Percentiles rank a stretch among this genome's conserved stretches.
Evolutionary conservation across 2,113 vertebrate genomes (phyloP).

Genomic region (Holacanthus passer): DNA sequence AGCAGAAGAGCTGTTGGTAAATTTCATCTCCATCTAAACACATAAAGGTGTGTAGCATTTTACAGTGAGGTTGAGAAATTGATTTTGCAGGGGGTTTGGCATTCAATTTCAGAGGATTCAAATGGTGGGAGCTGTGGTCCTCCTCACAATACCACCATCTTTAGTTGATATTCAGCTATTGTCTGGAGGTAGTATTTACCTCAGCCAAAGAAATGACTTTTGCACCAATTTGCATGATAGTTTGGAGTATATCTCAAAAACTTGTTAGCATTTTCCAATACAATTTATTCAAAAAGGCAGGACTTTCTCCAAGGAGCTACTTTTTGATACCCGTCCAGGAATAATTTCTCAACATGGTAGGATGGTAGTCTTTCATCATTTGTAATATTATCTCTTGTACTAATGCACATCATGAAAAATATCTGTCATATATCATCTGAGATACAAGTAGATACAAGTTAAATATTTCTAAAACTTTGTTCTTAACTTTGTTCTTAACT

Average conservation of each 20-base stretch:
- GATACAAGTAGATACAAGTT: background rate
- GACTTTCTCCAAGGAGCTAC: background rate
- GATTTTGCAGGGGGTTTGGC: background rate
- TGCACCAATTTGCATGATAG: too few species aligned
- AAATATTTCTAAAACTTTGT: background rate
- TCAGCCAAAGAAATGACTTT: background rate
- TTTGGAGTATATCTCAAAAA: background rate
- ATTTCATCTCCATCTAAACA: background rate
- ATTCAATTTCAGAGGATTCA: conserved; percentile 14
- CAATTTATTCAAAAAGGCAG: background rate
- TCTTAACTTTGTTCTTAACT: background rate
- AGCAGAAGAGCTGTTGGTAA: background rate
- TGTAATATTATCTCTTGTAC: background rate
- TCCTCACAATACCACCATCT: conserved; percentile 5
- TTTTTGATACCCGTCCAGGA: background rate
- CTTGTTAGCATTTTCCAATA: background rate
- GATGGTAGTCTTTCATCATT: background rate
- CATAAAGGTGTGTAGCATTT: conserved; percentile 12
- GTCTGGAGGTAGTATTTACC: too few species aligned
- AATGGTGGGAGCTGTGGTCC: conserved; percentile 11
- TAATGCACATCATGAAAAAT: background rate
- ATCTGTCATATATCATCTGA: background rate
- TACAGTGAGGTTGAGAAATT: background rate
- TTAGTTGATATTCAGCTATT: background rate
- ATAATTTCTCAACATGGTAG: background rate